Percentiles rank a stretch among this genome's conserved stretches.
phyloP scores from a whole-genome alignment of 1,140 invertebrate species.

The Myzus persicae region DNA sequence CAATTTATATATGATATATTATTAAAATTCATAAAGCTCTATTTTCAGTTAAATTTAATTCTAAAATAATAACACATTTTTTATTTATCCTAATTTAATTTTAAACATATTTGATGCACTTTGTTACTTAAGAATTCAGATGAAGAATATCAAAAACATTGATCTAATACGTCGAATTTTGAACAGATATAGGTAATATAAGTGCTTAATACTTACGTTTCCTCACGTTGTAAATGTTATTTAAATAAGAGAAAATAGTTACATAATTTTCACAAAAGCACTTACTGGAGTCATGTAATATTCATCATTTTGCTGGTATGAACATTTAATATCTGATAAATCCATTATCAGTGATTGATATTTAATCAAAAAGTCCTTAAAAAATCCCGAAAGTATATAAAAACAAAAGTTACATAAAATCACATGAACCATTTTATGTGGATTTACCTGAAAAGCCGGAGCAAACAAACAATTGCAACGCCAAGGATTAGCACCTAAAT shows the following conservation, averaged over 20 bases:
- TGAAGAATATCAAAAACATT: not conserved
- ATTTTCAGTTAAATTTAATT: not conserved
- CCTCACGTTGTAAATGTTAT: not conserved
- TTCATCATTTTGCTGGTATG: conserved; percentile 68
- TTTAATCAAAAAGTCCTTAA: conserved; percentile 73
- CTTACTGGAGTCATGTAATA: conserved; percentile 71
- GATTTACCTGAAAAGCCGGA: conserved; percentile 73
- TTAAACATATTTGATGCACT: not conserved
- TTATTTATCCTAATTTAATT: not conserved
- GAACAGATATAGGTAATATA: not conserved
- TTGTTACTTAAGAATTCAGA: not conserved
- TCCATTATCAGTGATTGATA: conserved; percentile 76
- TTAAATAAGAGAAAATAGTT: conserved; percentile 3
- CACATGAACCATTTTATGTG: not conserved
- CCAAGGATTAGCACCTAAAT: conserved; percentile 81
- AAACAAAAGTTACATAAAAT: not conserved
- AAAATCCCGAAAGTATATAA: not conserved
- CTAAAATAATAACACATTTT: not conserved
- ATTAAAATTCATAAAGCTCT: not conserved
- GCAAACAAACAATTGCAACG: conserved; percentile 81
- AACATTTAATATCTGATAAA: conserved; percentile 73
- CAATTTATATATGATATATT: too few species aligned
- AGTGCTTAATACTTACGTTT: not conserved
- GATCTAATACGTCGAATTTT: not conserved
- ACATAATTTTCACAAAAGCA: not conserved